Evolutionary conservation across 2,888 invertebrate species (phyloP).

Genomic region (Lissocephala sabroskyi): DNA sequence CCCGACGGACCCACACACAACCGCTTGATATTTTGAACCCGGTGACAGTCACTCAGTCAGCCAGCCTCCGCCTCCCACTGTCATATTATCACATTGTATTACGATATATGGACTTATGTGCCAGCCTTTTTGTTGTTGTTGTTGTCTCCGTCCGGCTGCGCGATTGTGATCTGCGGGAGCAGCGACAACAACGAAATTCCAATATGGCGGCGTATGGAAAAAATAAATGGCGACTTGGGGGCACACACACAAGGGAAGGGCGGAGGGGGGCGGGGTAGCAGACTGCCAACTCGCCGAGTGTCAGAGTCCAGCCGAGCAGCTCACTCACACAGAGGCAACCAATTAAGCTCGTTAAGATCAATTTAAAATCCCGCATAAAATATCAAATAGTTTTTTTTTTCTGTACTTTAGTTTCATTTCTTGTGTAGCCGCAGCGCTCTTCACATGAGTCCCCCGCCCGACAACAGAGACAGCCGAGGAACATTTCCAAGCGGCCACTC

Average conservation of each 20-base stretch:
- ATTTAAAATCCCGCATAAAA: conserved; percentile 74
- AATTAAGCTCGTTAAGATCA: conserved; percentile 74
- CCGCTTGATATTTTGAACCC: conserved; percentile 44
- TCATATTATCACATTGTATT: conserved; percentile 56
- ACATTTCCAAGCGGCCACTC: conserved; percentile 25
- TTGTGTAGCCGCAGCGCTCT: conserved; percentile 31
- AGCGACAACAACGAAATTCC: conserved; percentile 49
- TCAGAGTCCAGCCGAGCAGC: conserved; percentile 47
- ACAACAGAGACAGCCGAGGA: conserved; percentile 19
- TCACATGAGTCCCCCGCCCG: conserved; percentile 9
- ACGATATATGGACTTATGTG: conserved; percentile 31
- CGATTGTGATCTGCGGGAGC: conserved; percentile 47
- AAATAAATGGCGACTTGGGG: conserved; percentile 24
- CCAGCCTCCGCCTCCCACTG: conserved; percentile 28
- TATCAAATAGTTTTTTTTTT: conserved; percentile 65
- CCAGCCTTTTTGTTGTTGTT: conserved; percentile 16
- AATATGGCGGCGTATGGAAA: conserved; percentile 57
- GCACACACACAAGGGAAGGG: conserved; percentile 2
- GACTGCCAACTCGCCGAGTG: conserved; percentile 16
- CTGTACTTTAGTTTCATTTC: conserved; percentile 64
- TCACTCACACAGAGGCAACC: conserved; percentile 67
- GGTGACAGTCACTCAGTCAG: conserved; percentile 50
- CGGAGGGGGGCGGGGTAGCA: conserved; percentile 3
- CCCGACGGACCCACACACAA: no score
- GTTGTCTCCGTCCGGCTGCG: conserved; percentile 1